These are phyloP conservation scores for Drosophila subobscura DNA, from an alignment of 1,140 invertebrate species.

Conservation along the genomic window DNA sequence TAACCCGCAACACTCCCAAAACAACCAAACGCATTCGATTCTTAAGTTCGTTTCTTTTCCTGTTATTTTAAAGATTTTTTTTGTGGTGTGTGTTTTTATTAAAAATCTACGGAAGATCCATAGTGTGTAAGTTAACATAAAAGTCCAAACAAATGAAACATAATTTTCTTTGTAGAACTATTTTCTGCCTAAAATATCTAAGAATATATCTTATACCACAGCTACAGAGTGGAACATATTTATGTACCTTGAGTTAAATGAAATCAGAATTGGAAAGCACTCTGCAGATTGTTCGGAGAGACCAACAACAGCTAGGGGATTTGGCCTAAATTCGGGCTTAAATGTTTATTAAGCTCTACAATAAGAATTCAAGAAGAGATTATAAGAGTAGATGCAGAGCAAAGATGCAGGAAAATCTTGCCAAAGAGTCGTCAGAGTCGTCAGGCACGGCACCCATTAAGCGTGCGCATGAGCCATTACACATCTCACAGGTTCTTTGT, in stretches of 20 bases:
- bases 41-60: conserved; percentile 17
- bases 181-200: no score
- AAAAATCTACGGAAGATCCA: no score
- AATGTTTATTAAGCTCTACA: conserved; percentile 16
- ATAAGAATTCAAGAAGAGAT: not conserved
- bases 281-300: no score
- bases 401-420: conserved; percentile 12
- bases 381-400: not conserved
- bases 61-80: conserved; percentile 12
- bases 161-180: no score
- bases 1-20: conserved; percentile 19
- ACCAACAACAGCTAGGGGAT: no score
- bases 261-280: no score
- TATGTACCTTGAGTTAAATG: no score
- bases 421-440: conserved; percentile 5
- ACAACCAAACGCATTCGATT: conserved; percentile 9
- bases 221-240: no score
- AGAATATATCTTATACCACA: no score
- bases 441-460: conserved; percentile 3
- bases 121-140: no score
- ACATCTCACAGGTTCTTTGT: conserved; percentile 1
- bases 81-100: no score
- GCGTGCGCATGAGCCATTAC: conserved; percentile 12
- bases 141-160: no score
- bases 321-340: conserved; percentile 36